Evolutionary conservation across 1,140 invertebrate species (phyloP).

Genomic region (Papilio glaucus): DNA sequence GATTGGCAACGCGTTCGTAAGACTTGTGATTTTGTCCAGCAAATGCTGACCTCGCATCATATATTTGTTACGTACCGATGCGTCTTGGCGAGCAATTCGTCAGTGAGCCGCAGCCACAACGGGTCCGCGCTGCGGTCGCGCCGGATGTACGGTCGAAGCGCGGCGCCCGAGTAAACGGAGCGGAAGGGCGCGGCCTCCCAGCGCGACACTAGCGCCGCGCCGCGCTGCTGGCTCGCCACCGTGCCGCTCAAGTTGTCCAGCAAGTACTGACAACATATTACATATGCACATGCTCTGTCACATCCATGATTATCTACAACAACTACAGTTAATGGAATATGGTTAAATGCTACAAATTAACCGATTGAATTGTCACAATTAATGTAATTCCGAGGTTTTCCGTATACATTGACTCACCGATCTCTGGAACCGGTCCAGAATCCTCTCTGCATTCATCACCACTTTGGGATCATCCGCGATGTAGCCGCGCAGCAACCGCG

Average conservation of each 20-base stretch:
- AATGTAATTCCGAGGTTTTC: too few species aligned
- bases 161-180: slow-evolving; percentile 86
- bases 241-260: slow-evolving; percentile 70
- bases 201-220: slow-evolving; percentile 81
- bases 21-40: too few species aligned
- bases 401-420: slow-evolving; percentile 55
- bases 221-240: slow-evolving; percentile 44
- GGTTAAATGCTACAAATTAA: too few species aligned
- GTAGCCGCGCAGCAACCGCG: slow-evolving; percentile 65
- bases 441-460: slow-evolving; percentile 55
- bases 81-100: slow-evolving; percentile 86
- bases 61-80: slow-evolving; percentile 81
- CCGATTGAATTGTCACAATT: too few species aligned
- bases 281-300: background rate
- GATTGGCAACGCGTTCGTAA: too few species aligned
- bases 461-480: slow-evolving; percentile 55
- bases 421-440: slow-evolving; percentile 73
- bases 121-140: slow-evolving; percentile 87
- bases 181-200: slow-evolving; percentile 83
- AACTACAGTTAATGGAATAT: too few species aligned
- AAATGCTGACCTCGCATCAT: too few species aligned
- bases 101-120: slow-evolving; percentile 88
- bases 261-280: slow-evolving; percentile 59
- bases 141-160: slow-evolving; percentile 91
- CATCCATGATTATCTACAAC: too few species aligned